A percentile compares a stretch with the other conserved stretches of the same genome.
Evolutionary conservation across 1,140 invertebrate species (phyloP).

Genomic region (Psix sp.): DNA sequence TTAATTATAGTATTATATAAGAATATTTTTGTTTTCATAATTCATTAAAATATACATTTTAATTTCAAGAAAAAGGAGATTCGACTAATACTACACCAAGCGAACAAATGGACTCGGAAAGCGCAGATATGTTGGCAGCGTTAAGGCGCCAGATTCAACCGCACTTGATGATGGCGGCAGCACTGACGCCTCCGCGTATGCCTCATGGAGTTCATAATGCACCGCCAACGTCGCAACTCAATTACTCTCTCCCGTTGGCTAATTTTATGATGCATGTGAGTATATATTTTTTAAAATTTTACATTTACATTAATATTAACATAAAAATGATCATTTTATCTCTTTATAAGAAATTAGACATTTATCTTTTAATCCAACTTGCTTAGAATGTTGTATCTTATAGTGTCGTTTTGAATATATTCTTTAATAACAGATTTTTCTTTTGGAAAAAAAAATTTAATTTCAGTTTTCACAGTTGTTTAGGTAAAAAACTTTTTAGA

Average conservation of each 20-base stretch:
- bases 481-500: no score
- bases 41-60: slow-evolving; percentile 7
- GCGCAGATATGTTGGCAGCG: slow-evolving; percentile 81
- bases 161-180: slow-evolving; percentile 81
- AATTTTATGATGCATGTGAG: slow-evolving; percentile 75
- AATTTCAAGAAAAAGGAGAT: slow-evolving; percentile 68
- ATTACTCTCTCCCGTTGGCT: slow-evolving; percentile 69
- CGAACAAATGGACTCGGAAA: slow-evolving; percentile 74
- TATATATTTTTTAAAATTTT: slow-evolving; percentile 17
- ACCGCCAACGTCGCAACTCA: slow-evolving; percentile 63
- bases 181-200: slow-evolving; percentile 68
- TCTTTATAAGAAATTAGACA: no score
- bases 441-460: no score
- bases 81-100: slow-evolving; percentile 59
- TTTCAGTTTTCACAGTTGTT: no score
- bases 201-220: slow-evolving; percentile 63
- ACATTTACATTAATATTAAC: no score
- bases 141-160: slow-evolving; percentile 81
- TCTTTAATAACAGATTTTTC: no score
- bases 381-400: no score
- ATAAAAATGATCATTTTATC: slow-evolving; percentile 8
- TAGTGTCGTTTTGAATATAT: no score
- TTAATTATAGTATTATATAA: no score
- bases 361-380: no score
- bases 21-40: neutral